Base-by-base conservation (phyloP, 1,140 invertebrate genomes). In the Trichonephila inaurata region DNA sequence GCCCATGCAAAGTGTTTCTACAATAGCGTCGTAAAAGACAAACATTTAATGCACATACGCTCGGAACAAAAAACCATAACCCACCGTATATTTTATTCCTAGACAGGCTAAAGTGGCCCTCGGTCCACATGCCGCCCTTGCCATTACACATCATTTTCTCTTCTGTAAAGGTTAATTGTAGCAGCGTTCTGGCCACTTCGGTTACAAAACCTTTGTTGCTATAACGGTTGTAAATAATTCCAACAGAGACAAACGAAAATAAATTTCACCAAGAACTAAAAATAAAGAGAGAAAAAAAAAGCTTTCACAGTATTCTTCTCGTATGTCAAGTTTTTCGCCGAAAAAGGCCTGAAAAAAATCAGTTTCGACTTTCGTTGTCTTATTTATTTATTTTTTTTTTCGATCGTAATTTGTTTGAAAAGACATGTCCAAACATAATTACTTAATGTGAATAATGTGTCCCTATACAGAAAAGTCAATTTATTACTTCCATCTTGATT, bases 181-280 rank as follows among this genome's bases (percentile, higher is more conserved):
- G 92, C 69, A 88, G 83, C 64, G 62, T 85, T 85, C 81, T 87
- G 83, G 92, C 92, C 69, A 93, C 69, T 93, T 93, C 85, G 85
- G 92, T 93, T 93, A 93, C 92, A 93, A 93, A 93, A 93, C 85
- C 92, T 93, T 93, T 93, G 92, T 93, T 93, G 86, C 92, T 24
- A 81, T 81, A 93, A 93, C 64, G 92, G 69, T 51, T 93, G 86
- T 93, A 93, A 93, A 93, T 93, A 88, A 93, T 89, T 64, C 44
- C 28, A 24, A 81, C 86, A 62, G 85, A 93, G 85, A 93, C 92
- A 93, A 93, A 93, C 66, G 92, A 93, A 93, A 93, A 93, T 93
- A 93, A 93, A 93, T 93, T 93, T 93, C 33, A 40, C 69, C 83
- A 19, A 28, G 61, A 77, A 89, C 77, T 33, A 51, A 64, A 91